Base-by-base conservation (phyloP, 2,888 invertebrate genomes). In the Thymelicus lineola region DNA sequence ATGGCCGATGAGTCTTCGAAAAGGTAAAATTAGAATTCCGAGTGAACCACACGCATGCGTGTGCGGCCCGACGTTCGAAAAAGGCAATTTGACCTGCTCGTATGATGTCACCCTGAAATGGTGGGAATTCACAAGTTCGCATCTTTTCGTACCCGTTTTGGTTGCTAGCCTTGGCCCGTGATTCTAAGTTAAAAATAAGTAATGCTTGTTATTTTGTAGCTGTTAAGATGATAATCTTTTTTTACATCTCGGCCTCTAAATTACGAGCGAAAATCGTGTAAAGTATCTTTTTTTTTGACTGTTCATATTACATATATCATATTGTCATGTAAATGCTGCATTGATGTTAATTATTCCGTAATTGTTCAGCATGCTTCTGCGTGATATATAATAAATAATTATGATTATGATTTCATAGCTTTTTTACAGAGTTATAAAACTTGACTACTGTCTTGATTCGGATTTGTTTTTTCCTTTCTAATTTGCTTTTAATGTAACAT, bases 1-100 rank as follows among this genome's bases (percentile, higher is more conserved):
- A 57, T 48, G 62, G 57, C 46, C 53, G 67, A 57, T 48, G 62
- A 62, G 38, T 68, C 38, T 68, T 48, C 45, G 35, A 68, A 48
- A 61, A 58, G 1, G n/a, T 69, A 69, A 69, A 69, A 69, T 69
- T 69, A 69, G 69, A 69, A 69, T 69, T 57, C 69, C 35, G 20
- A 63, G 57, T 69, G 62, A 35, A 46, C 45, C 50, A 64, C 57
- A 48, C 58, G 20, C 66, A 46, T 36, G 0, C 35, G 60, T 35
- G 68, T 61, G 57, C 15, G 20, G 35, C 48, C 36, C 28, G 15
- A 12, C 53, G 45, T 63, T 38, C 62, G 28, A 58, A 63, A 68
- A 69, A 63, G 63, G 48, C 69, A 63, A 53, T 62, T 69, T 48
- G 69, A 58, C 62, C 46, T 15, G 57, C 28, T 35, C 7, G 38